Percentiles rank a stretch among this genome's conserved stretches.
Conservation (phyloP, 2,888 invertebrate genomes). For the Junonia oenone region DNA sequence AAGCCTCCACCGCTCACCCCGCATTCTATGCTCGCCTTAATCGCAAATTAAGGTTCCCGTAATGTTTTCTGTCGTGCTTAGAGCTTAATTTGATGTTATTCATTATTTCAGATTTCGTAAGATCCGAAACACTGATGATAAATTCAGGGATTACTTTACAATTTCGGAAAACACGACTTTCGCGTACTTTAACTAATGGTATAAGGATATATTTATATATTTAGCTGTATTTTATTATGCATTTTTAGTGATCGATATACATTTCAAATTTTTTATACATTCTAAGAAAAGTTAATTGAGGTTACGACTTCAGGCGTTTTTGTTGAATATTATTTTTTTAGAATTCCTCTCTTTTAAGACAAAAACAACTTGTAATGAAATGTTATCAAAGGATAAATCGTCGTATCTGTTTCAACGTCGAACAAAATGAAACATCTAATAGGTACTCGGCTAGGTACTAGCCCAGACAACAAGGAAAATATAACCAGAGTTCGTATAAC, state of each 20-base stretch:
- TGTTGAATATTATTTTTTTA: background rate
- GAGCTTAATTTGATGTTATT: constrained; percentile 71
- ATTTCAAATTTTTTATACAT: too few species aligned
- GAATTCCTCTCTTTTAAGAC: background rate
- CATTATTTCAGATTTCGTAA: constrained; percentile 39
- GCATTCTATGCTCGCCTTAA: constrained; percentile 77
- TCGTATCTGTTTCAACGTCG: too few species aligned
- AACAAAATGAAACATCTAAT: too few species aligned
- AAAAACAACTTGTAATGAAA: too few species aligned
- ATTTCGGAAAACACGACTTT: background rate
- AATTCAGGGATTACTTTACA: constrained; percentile 2
- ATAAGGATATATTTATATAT: background rate
- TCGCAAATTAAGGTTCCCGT: constrained; percentile 75
- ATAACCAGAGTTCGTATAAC: constrained; percentile 16
- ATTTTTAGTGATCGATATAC: too few species aligned
- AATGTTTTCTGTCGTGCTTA: constrained; percentile 74
- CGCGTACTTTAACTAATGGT: background rate
- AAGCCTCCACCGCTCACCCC: constrained; percentile 75
- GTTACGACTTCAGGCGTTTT: too few species aligned
- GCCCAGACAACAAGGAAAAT: constrained; percentile 27
- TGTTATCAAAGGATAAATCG: too few species aligned
- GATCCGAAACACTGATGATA: background rate
- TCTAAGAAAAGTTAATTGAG: too few species aligned
- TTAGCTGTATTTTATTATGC: too few species aligned
- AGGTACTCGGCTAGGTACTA: background rate